These are phyloP conservation scores for Ellobium chinense DNA, from an alignment of 2,888 invertebrate species.

Conservation along the genomic window DNA sequence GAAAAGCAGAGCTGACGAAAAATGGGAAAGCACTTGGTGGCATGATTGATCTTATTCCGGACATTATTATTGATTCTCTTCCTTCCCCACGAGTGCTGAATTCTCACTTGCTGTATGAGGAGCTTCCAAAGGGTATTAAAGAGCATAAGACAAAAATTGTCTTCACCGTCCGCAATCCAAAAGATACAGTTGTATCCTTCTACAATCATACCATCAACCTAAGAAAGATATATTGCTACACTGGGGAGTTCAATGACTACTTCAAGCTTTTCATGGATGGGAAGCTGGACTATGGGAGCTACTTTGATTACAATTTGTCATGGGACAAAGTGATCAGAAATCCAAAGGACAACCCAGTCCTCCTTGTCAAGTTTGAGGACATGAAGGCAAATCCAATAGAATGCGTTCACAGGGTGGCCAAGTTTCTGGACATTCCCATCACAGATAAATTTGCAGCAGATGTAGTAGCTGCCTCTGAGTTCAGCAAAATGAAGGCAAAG, in stretches of 20 bases:
- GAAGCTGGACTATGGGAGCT: slow-evolving; percentile 10
- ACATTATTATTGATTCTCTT: slow-evolving; percentile 25
- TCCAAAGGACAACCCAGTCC: neutral
- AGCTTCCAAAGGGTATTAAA: slow-evolving; percentile 20
- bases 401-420: neutral
- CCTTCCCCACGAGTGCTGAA: slow-evolving; percentile 40
- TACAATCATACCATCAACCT: slow-evolving; percentile 33
- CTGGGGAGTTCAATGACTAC: slow-evolving; percentile 24
- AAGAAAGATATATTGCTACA: slow-evolving; percentile 1
- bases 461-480: neutral
- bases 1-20: neutral
- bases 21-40: slow-evolving; percentile 33
- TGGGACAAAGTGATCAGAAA: slow-evolving; percentile 33
- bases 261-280: slow-evolving; percentile 39
- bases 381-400: slow-evolving; percentile 8
- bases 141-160: slow-evolving; percentile 33
- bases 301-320: slow-evolving; percentile 28
- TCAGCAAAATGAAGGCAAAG: slow-evolving; percentile 5
- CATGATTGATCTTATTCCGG: slow-evolving; percentile 21
- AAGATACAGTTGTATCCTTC: slow-evolving; percentile 39
- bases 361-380: slow-evolving; percentile 12
- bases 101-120: slow-evolving; percentile 22
- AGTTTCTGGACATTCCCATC: slow-evolving; percentile 1
- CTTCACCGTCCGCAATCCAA: slow-evolving; percentile 29
- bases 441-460: slow-evolving; percentile 9